Evolutionary conservation across 1,140 invertebrate species (phyloP).

Genomic region (Meloidogyne hapla): DNA sequence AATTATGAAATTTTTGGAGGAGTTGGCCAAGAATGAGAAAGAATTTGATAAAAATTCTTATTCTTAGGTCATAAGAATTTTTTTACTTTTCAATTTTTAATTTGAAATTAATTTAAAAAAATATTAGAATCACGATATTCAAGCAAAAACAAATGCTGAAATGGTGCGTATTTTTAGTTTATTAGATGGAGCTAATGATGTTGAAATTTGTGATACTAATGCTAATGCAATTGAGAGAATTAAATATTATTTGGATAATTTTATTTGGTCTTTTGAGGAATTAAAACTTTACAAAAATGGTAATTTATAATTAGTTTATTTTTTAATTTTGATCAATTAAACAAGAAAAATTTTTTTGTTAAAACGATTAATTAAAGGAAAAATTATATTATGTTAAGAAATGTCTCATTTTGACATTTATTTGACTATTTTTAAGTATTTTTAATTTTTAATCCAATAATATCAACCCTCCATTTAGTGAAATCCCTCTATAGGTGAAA

Average conservation of each 20-base stretch:
- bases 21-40: too few species aligned
- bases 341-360: background rate
- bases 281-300: constrained; percentile 31
- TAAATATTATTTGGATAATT: background rate
- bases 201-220: background rate
- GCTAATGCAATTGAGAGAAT: background rate
- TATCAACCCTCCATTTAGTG: too few species aligned
- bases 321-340: background rate
- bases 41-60: too few species aligned
- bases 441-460: too few species aligned
- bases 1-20: too few species aligned
- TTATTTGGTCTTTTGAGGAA: constrained; percentile 26
- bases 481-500: too few species aligned
- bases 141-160: constrained; percentile 34
- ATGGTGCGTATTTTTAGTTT: constrained; percentile 25
- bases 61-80: background rate
- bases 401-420: too few species aligned
- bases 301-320: background rate
- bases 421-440: too few species aligned
- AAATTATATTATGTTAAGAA: too few species aligned
- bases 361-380: background rate
- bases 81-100: background rate
- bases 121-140: constrained; percentile 29
- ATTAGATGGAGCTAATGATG: constrained; percentile 29
- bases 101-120: background rate